Conservation (phyloP, 1,140 invertebrate genomes). For the Chelonus insularis region DNA sequence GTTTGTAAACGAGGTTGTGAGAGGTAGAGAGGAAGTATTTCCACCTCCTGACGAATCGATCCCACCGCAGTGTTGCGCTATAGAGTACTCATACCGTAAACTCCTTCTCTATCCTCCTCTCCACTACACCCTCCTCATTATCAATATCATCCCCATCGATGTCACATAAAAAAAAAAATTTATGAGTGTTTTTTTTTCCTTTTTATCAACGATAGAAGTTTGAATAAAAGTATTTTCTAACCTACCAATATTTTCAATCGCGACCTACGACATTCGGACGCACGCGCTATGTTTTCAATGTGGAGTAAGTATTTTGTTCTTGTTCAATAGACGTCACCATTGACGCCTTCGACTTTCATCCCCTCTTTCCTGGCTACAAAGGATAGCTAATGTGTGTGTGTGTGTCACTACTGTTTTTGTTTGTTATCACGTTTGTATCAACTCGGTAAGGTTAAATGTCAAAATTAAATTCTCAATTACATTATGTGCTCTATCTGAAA, state of each 20-base stretch:
- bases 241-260: not conserved
- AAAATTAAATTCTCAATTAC: no score
- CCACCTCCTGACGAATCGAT: constrained; percentile 52
- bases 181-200: no score
- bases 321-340: not conserved
- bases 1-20: constrained; percentile 49
- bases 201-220: no score
- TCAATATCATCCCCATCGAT: no score
- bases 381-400: no score
- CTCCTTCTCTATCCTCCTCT: constrained; percentile 9
- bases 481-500: no score
- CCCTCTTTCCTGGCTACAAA: not conserved
- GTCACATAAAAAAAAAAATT: not conserved
- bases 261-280: no score
- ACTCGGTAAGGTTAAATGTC: no score
- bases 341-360: not conserved
- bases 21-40: constrained; percentile 1
- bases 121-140: not conserved
- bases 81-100: constrained; percentile 52
- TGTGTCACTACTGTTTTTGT: no score
- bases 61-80: constrained; percentile 55
- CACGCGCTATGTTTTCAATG: not conserved
- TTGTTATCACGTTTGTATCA: no score
- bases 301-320: not conserved
- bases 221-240: no score